Evolutionary conservation across 2,113 vertebrate species (phyloP), one percentile per base, ranked within the genome.

Genomic region (Urocolius indicus): DNA sequence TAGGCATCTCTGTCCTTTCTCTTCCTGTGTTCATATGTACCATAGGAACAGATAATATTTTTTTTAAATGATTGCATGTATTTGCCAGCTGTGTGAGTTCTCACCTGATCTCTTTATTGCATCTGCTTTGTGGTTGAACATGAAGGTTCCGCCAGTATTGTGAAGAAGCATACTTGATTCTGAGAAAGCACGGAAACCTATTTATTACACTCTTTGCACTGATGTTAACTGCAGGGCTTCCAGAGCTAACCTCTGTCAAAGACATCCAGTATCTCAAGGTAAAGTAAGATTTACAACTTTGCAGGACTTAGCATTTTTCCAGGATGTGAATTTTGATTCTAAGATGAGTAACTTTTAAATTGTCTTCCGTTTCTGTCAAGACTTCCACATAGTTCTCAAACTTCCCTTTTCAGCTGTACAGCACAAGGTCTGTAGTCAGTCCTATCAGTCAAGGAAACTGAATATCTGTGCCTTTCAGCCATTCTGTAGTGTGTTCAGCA

Each of bases 181-280:
- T 99, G 91, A 98, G 99, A 88, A 98, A 98, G 88, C 99, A 99
- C 1, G 99, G 99, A 78, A 99, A 99, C 96, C 98, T 99, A 51
- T 99, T 99, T 97, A 99, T 99, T 96, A 99, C 99, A 8, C 98
- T 99, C 76, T 99, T 99, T 97, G 99, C 99, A 83, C 98, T 99
- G 97, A 99, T 99, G 99, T 94, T 99, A 91, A 99, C 99, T 49
- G 99, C 99, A 63, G 99, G 99, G 38, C 98, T 99, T 91, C 99
- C 99, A 52, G 99, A 99, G 91, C 98, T 99, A 67, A 99, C 99
- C 15, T 99, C 99, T 19, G 98, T 99, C 95, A 99, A 99, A 98
- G 99, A 99, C 95, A 99, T 99, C 96, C 99, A 99, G 96, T 99
- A 99, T 98, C 98, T 99, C 96, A 99, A 99, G 99, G 99, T 99